Percentiles rank a stretch among this genome's conserved stretches.
Conservation (phyloP, 2,888 invertebrate species). For the Pinctada fucata region DNA sequence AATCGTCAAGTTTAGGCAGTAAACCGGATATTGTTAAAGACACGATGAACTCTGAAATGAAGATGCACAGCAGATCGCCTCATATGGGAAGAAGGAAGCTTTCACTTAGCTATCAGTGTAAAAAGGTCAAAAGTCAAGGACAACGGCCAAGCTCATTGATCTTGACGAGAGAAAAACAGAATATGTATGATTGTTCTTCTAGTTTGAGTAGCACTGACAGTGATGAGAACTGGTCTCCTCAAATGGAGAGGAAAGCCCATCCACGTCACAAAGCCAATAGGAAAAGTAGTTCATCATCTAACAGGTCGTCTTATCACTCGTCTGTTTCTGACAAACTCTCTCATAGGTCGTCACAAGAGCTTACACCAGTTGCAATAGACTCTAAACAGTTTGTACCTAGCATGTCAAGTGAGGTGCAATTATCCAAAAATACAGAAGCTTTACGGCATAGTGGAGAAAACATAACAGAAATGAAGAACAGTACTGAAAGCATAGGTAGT, state of each 20-base stretch:
- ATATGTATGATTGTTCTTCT: constrained; percentile 59
- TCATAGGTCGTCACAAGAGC: constrained; percentile 36
- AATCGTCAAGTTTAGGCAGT: constrained; percentile 35
- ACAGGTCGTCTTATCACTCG: constrained; percentile 25
- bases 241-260: constrained; percentile 31
- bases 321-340: constrained; percentile 23
- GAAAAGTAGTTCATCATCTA: constrained; percentile 29
- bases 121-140: constrained; percentile 16
- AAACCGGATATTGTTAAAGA: constrained; percentile 60
- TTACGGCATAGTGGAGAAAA: neutral
- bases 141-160: constrained; percentile 58
- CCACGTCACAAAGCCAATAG: constrained; percentile 19
- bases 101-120: constrained; percentile 22
- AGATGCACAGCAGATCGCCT: constrained; percentile 34
- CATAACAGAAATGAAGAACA: neutral
- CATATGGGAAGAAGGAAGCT: constrained; percentile 23
- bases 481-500: constrained; percentile 22
- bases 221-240: constrained; percentile 42
- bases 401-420: neutral
- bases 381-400: neutral
- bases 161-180: constrained; percentile 62
- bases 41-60: constrained; percentile 53
- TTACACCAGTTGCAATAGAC: constrained; percentile 28
- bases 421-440: constrained; percentile 5
- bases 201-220: constrained; percentile 54